These are phyloP conservation scores for Macrostomum lignano DNA, from an alignment of 1,140 invertebrate genomes.

Conservation along the genomic window DNA sequence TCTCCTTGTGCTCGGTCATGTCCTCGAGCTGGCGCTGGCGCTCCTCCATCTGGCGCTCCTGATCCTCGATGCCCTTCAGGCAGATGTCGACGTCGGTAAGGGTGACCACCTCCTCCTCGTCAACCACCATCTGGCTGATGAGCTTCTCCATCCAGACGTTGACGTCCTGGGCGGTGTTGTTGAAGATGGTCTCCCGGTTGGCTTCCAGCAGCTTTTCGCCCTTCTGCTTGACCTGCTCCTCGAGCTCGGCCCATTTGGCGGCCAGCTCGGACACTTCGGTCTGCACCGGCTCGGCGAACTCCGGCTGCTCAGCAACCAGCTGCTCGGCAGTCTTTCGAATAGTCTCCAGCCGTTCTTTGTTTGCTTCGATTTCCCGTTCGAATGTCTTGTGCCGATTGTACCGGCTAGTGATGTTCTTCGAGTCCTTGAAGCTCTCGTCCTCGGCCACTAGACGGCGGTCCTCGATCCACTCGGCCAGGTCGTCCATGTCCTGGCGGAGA, in stretches of 20 bases:
- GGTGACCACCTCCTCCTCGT: conserved; percentile 43
- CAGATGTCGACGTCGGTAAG: conserved; percentile 5
- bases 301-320: conserved; percentile 59
- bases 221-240: conserved; percentile 77
- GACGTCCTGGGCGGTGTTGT: conserved; percentile 34
- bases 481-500: no score
- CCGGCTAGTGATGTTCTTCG: conserved; percentile 93
- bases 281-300: conserved; percentile 56
- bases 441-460: conserved; percentile 1
- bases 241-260: conserved; percentile 54
- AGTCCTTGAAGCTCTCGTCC: conserved; percentile 35
- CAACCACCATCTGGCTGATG: conserved; percentile 82
- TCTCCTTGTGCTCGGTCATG: conserved; percentile 44
- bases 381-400: conserved; percentile 97
- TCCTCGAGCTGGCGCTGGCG: background rate
- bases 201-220: conserved; percentile 88
- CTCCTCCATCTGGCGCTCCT: conserved; percentile 4
- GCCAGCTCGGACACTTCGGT: conserved; percentile 63
- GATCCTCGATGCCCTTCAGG: conserved; percentile 4
- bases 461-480: conserved; percentile 12
- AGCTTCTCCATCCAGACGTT: conserved; percentile 92
- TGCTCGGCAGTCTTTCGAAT: conserved; percentile 49
- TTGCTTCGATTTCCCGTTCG: conserved; percentile 87
- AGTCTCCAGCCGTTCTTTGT: conserved; percentile 71
- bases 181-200: conserved; percentile 40